A percentile compares a stretch with the other conserved stretches of the same genome.
These are phyloP conservation scores for Tetragonula clypearis DNA, from an alignment of 1,140 invertebrate genomes.

Conservation along the genomic window DNA sequence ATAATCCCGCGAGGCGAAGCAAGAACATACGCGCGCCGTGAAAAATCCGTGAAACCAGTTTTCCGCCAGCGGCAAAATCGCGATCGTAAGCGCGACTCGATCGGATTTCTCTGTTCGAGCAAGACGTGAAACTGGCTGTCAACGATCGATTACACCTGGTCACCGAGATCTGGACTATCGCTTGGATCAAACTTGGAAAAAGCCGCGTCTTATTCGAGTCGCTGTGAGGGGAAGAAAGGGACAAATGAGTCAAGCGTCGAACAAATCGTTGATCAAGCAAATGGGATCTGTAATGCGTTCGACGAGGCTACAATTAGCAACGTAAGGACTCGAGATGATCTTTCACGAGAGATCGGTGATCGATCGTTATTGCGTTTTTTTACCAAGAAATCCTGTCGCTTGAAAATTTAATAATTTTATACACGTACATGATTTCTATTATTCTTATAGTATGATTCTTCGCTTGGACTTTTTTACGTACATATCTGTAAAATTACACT, in stretches of 20 bases:
- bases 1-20: neutral
- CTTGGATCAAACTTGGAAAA: slow-evolving; percentile 2
- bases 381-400: neutral
- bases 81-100: neutral
- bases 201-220: neutral
- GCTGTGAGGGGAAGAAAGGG: neutral
- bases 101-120: slow-evolving; percentile 28
- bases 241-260: neutral
- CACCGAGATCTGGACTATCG: slow-evolving; percentile 16
- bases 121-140: slow-evolving; percentile 12
- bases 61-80: neutral
- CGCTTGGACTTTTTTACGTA: too few relatives aligned
- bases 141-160: slow-evolving; percentile 42
- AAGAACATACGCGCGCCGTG: too few relatives aligned
- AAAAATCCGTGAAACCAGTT: slow-evolving; percentile 7
- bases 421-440: neutral
- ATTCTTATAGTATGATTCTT: too few relatives aligned
- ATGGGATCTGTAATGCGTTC: neutral
- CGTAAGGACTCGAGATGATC: neutral
- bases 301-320: neutral
- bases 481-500: too few relatives aligned
- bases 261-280: neutral
- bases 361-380: neutral
- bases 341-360: neutral
- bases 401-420: neutral